Evolutionary conservation across 37 sponge, comb jelly and placozoan species (phyloP).

Genomic region (Agelas oroides): DNA sequence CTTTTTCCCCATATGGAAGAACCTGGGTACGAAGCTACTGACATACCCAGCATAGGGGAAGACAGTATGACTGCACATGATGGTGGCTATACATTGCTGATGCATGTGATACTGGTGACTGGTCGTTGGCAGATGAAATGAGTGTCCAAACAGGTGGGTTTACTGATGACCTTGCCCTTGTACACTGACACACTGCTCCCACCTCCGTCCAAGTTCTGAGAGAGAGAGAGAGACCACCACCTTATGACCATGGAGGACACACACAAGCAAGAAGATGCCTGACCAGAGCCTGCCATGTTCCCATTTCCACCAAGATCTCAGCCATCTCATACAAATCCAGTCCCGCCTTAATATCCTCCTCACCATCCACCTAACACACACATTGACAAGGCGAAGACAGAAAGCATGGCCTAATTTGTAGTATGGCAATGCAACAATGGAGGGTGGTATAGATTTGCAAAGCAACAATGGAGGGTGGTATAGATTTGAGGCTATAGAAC

Average conservation of each 20-base stretch:
- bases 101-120: conserved; percentile 75
- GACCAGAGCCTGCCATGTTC: conserved; percentile 64
- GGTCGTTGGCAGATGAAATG: conserved; percentile 62
- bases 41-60: no score
- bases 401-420: neutral
- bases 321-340: conserved; percentile 71
- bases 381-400: no score
- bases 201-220: conserved; percentile 84
- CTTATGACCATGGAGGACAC: no score
- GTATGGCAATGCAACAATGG: no score
- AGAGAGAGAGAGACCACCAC: no score
- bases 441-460: no score
- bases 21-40: no score
- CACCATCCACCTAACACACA: conserved; percentile 71
- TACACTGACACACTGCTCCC: conserved; percentile 82
- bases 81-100: neutral
- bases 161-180: conserved; percentile 55
- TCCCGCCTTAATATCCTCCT: conserved; percentile 58
- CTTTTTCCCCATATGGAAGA: no score
- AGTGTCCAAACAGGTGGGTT: conserved; percentile 71
- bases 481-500: no score
- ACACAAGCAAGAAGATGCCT: conserved; percentile 19
- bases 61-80: no score
- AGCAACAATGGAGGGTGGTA: no score
- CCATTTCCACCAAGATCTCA: conserved; percentile 48